Evolutionary conservation across 2,113 vertebrate genomes (phyloP), one percentile per base, ranked within the genome.

Genomic region (Zosterops pallidus): DNA sequence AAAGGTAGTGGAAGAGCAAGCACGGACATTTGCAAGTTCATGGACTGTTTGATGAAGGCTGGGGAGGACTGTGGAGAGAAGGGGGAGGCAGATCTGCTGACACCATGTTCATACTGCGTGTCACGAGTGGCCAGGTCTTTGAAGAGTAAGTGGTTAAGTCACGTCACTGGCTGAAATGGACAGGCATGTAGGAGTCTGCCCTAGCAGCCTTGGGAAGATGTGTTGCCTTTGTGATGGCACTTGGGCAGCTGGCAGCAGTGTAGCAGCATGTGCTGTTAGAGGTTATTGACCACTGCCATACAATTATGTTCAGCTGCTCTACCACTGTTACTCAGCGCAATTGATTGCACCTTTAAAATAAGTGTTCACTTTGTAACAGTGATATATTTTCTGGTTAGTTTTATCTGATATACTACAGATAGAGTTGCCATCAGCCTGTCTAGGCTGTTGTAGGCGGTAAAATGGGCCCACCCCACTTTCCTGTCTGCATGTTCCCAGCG

Each of bases 21-120:
- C 10, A 57, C 22, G 13, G 25, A 35, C 46, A 55, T 89, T 81
- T 81, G 9, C 29, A 62, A 55, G 29, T 42, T 25, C 19, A 23
- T 5, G 9, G 21, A 8, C 19, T 37, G n/a, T 3, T 2, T 59
- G 42, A 29, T 89, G 22, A 47, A 89, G 31, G 39, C 42, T 75
- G 26, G 16, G 71, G 22, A 29, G 65, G 26, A 57, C 18, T 57
- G 11, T 46, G 37, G 14, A 35, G 35, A 53, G n/a, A 62, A 70
- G 19, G 4, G 9, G 12, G 9, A 75, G 33, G 17, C 53, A 79
- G 39, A 59, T 24, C 37, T 86, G 28, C 47, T 50, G 19, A 37
- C 1, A 2, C 46, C 33, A 3, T 29, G 9, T 64, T 52, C 9
- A 9, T 56, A 19, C 15, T 29, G 25, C 3, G 0, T 74, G 22